Evolutionary conservation across 92 coral and sea anemone genomes (phyloP), one percentile per base, ranked within the genome.

Genomic region (Meandrina meandrites): DNA sequence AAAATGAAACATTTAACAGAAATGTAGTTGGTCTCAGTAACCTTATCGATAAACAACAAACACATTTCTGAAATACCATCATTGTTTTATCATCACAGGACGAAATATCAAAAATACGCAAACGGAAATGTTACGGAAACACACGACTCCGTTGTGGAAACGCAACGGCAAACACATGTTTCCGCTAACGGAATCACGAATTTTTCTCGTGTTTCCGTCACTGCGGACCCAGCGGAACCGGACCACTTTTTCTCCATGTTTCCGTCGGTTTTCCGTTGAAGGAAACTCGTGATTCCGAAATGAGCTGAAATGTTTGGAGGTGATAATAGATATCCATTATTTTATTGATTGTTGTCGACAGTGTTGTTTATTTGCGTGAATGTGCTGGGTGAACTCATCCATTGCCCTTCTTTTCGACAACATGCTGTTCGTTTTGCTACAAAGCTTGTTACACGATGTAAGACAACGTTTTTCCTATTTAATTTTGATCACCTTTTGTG

Each of bases 121-220:
- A 37, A 74, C 86, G 67, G 80, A 51, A 69, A 70, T 42, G 28
- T 81, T 17, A 51, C 75, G 76, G 86, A 87, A 87, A 73, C 82
- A 54, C 37, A 15, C 1, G 77, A 45, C 15, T 50, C 54, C 86
- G 86, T 80, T 87, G 81, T 86, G 81, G 54, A 83, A 87, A 87
- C 73, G 24, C 62, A 77, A 58, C 83, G 83, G 67, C 12, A 31
- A 57, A 34, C 62, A 70, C 53, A 77, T 81, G 90, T 80, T 87
- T 81, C 86, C 86, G 75, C 22, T 51, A 27, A 13, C 81, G 21
- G 75, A 80, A 42, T 67, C 80, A 47, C 18, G 78, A 27, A 85
- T 85, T 71, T 83, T 83, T 12, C 28, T 83, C 79, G 31, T 83
- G 79, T 51, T 84, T 84, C 88, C 88, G 82, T 56, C 75, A 9